Percentiles rank a stretch among this genome's conserved stretches.
phyloP scores from a whole-genome alignment of 2,797 vertebrate genomes.

The Rhabdophis nuchalis region DNA sequence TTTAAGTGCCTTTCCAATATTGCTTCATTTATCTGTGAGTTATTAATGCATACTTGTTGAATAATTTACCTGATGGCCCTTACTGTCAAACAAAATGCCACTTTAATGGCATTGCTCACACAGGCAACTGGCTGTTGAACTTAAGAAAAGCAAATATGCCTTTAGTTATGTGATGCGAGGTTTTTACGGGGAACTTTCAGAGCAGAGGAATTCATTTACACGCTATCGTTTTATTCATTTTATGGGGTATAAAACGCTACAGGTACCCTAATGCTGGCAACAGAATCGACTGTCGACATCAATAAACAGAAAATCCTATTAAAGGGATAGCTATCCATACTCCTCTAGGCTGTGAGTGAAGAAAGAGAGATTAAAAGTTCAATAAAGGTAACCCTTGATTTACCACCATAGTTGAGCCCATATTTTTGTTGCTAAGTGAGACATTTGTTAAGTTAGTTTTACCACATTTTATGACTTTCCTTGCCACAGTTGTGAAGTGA shows the following conservation, averaged over 20 bases:
- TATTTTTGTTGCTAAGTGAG: neutral
- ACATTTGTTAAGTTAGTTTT: neutral
- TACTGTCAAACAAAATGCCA: slow-evolving; percentile 7
- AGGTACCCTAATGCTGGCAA: neutral
- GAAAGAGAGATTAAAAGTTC: neutral
- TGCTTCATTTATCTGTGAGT: slow-evolving; percentile 38
- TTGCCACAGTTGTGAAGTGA: neutral
- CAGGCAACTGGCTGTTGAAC: slow-evolving; percentile 22
- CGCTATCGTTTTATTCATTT: neutral
- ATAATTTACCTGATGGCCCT: slow-evolving; percentile 32
- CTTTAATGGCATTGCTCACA: slow-evolving; percentile 16
- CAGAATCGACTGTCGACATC: neutral
- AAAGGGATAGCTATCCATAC: neutral
- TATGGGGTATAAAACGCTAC: neutral
- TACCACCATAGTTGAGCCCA: neutral
- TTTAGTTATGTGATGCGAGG: neutral
- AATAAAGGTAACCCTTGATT: neutral
- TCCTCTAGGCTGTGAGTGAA: neutral
- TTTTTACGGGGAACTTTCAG: neutral
- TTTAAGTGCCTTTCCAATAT: neutral
- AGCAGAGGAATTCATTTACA: neutral
- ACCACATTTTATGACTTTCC: neutral
- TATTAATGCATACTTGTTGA: slow-evolving; percentile 47
- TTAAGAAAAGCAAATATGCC: neutral
- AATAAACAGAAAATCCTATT: neutral